phyloP scores from a whole-genome alignment of 2,113 vertebrate genomes.

The Gavia stellata region DNA sequence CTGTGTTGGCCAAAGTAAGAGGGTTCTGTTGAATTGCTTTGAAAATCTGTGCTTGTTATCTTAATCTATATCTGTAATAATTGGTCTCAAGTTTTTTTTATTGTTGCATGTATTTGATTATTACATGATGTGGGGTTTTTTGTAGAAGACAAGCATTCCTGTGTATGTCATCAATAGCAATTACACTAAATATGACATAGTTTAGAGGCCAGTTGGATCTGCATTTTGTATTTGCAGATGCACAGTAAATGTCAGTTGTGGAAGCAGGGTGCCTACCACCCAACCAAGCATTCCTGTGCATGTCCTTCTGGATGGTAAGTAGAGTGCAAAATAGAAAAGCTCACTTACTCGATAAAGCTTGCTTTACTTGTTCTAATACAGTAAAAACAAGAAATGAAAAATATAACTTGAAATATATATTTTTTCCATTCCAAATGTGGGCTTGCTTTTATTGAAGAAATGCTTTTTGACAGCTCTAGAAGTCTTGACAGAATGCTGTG shows the following conservation, averaged over 20 bases:
- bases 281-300: accelerated
- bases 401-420: background rate
- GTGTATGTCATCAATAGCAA: background rate
- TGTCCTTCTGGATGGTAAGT: background rate
- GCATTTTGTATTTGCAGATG: background rate
- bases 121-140: background rate
- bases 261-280: background rate
- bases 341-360: background rate
- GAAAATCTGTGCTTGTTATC: background rate
- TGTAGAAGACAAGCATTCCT: background rate
- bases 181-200: background rate
- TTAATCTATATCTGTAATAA: background rate
- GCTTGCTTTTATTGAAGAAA: background rate
- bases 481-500: background rate
- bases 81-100: background rate
- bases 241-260: background rate
- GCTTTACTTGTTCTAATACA: background rate
- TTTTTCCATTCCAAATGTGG: background rate
- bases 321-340: background rate
- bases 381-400: background rate
- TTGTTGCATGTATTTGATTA: background rate
- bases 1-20: background rate
- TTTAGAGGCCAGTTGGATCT: background rate
- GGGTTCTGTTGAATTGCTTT: background rate
- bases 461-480: background rate